A percentile compares a stretch with the other conserved stretches of the same genome.
Evolutionary conservation across 1,140 invertebrate genomes (phyloP).

Genomic region (Piezodorus guildinii): DNA sequence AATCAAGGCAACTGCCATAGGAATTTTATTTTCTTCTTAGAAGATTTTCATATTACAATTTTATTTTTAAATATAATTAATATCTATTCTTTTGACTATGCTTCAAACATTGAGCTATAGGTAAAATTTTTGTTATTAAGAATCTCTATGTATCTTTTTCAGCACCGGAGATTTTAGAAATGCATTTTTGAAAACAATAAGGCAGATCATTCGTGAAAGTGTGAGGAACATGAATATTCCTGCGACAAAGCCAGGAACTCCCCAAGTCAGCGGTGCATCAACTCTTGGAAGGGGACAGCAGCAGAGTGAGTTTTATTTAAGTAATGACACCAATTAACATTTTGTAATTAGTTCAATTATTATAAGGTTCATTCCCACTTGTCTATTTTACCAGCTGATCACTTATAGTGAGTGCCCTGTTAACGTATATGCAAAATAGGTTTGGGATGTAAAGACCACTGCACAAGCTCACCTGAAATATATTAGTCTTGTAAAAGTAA

Average conservation of each 20-base stretch:
- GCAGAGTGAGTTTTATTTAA: neutral
- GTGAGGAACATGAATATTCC: slow-evolving; percentile 91
- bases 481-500: too few relatives aligned
- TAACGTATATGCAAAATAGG: too few relatives aligned
- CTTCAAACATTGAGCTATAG: neutral
- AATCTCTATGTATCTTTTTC: slow-evolving; percentile 29
- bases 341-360: neutral
- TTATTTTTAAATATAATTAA: too few relatives aligned
- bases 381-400: too few relatives aligned
- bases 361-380: too few relatives aligned
- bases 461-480: too few relatives aligned
- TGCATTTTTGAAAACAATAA: slow-evolving; percentile 89
- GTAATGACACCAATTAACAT: neutral
- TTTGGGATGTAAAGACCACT: too few relatives aligned
- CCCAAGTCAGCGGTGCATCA: slow-evolving; percentile 28
- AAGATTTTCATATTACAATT: too few relatives aligned
- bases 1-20: too few relatives aligned
- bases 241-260: slow-evolving; percentile 48
- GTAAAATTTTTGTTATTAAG: neutral
- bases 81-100: too few relatives aligned
- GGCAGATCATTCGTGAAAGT: slow-evolving; percentile 90
- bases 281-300: slow-evolving; percentile 25
- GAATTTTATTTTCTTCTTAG: too few relatives aligned
- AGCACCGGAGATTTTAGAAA: slow-evolving; percentile 91
- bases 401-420: too few relatives aligned